Percentiles rank a stretch among this genome's conserved stretches.
Conservation (phyloP, 2,888 invertebrate genomes). For the Corbicula japonica region DNA sequence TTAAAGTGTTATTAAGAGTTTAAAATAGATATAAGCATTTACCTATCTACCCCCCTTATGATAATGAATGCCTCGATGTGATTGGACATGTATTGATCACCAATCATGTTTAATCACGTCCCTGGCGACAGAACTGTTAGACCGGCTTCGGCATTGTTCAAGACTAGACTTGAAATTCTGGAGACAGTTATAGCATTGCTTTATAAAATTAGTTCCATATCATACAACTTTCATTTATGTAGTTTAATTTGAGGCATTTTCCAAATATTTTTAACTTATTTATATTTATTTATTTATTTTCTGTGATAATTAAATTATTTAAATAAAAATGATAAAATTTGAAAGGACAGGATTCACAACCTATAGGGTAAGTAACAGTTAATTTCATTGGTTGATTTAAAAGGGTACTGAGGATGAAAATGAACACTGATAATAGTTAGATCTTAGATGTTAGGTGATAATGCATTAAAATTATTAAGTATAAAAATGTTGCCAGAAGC, state of each 20-base stretch:
- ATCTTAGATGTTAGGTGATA: too few relatives aligned
- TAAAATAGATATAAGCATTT: slow-evolving; percentile 28
- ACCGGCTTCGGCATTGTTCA: slow-evolving; percentile 28
- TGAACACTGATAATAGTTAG: too few relatives aligned
- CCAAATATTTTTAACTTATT: slow-evolving; percentile 45
- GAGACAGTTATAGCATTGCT: slow-evolving; percentile 33
- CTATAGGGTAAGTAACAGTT: slow-evolving; percentile 77
- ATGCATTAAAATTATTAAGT: too few relatives aligned
- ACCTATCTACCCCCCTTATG: slow-evolving; percentile 53
- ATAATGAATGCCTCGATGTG: slow-evolving; percentile 52
- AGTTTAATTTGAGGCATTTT: too few relatives aligned
- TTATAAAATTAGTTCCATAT: slow-evolving; percentile 9
- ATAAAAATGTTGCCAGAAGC: too few relatives aligned
- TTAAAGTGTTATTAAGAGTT: background rate
- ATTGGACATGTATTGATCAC: slow-evolving; percentile 68
- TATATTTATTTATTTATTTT: slow-evolving; percentile 53
- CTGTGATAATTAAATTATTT: slow-evolving; percentile 28
- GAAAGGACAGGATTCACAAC: slow-evolving; percentile 82
- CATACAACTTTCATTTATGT: slow-evolving; percentile 4
- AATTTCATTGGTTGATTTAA: slow-evolving; percentile 49
- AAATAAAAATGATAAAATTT: slow-evolving; percentile 80
- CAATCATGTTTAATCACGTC: slow-evolving; percentile 65
- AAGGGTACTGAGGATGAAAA: slow-evolving; percentile 1
- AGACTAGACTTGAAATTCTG: slow-evolving; percentile 56
- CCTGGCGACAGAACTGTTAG: slow-evolving; percentile 54